Base-by-base conservation (phyloP, 2,888 invertebrate genomes). In the Callosobruchus maculatus region DNA sequence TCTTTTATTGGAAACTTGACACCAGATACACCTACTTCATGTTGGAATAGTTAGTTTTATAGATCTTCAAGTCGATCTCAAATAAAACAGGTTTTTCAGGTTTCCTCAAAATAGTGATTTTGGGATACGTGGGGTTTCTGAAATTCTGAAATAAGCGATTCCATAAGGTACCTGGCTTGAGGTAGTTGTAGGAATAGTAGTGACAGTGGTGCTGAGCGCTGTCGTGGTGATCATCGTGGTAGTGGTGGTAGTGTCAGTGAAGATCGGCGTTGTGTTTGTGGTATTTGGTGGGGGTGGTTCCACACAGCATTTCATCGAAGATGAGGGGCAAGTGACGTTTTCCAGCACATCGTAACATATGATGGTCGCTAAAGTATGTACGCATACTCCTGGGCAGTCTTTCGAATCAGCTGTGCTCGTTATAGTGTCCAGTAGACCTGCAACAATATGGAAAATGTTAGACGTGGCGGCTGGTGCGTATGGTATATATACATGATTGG, bases 381-480 rank as follows among this genome's bases (percentile, higher is more conserved):
- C 94, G 86, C 97, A 97, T 74, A 94, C 92, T 0, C 97, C 97
- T 0, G 97, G 96, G 84, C 97, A 97, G 85, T 95, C 93, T 87
- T 94, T 94, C 75, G 93, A 91, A 86, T 95, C 94, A 75, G 93
- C 95, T 75, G 96, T 95, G 78, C 93, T 94, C 75, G 96, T 95
- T 84, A 96, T 91, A 30, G 95, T 93, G 83, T 96, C 95, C 82
- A 96, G 88, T 5, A 96, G 89, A 81, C 95, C 96, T 96, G 88
- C 71, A 76, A 74, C 68, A 67, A 74, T 9, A 20, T n/a, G n/a
- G n/a, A n/a, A n/a, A n/a, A n/a, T n/a, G n/a, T n/a, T n/a, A n/a
- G n/a, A n/a, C n/a, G n/a, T n/a, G n/a, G n/a, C n/a, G n/a, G n/a
- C n/a, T n/a, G n/a, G n/a, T n/a, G n/a, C n/a, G n/a, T n/a, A n/a